phyloP scores from a whole-genome alignment of 2,888 invertebrate genomes.

The Crossocerus cetratus region DNA sequence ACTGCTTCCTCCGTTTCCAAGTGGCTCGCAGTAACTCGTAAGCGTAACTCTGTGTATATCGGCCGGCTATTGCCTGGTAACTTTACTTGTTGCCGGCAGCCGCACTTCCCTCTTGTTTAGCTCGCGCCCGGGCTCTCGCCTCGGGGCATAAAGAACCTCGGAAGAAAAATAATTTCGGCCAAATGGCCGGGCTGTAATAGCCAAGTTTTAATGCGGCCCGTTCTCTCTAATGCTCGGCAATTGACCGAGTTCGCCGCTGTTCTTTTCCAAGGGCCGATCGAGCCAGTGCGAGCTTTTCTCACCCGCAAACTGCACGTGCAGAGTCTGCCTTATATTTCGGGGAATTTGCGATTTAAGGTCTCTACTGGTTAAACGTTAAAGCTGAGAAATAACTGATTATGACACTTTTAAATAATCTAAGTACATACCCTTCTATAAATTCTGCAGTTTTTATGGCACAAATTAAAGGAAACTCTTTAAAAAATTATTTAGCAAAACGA shows the following conservation, averaged over 20 bases:
- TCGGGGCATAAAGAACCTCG: neutral
- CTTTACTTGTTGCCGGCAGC: too few relatives aligned
- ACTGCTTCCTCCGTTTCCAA: slow-evolving; percentile 4
- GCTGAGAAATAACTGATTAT: too few relatives aligned
- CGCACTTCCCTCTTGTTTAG: too few relatives aligned
- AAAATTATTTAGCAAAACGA: too few relatives aligned
- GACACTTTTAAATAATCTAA: too few relatives aligned
- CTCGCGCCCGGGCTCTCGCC: too few relatives aligned
- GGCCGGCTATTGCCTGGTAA: too few relatives aligned
- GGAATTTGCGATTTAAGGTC: neutral
- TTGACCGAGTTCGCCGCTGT: neutral
- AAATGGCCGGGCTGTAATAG: neutral
- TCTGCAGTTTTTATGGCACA: too few relatives aligned
- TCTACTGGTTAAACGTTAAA: too few relatives aligned
- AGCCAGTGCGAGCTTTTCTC: neutral
- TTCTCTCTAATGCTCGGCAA: neutral
- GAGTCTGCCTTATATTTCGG: neutral
- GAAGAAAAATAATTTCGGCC: neutral
- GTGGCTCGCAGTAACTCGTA: neutral
- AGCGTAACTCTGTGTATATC: too few relatives aligned
- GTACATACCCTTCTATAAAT: too few relatives aligned
- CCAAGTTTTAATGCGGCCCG: neutral
- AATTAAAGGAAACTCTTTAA: too few relatives aligned
- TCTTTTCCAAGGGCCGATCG: neutral
- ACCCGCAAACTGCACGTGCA: neutral